These are phyloP conservation scores for Eretmocerus hayati DNA, from an alignment of 2,888 invertebrate genomes.

Conservation along the genomic window DNA sequence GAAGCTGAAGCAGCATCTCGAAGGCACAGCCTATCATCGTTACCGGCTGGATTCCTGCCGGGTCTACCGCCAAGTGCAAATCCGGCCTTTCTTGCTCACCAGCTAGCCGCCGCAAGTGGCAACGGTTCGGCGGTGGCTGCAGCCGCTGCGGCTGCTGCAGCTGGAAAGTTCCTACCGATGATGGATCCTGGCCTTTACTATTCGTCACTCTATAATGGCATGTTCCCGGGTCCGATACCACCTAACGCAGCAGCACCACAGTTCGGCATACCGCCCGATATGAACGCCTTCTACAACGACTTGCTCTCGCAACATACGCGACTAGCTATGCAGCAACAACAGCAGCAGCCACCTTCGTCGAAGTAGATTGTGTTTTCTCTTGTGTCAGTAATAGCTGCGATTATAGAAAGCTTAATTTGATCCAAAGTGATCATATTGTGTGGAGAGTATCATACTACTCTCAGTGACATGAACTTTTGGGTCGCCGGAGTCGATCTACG, in stretches of 20 bases:
- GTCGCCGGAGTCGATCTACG: too few species aligned
- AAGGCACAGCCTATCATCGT: slow-evolving; percentile 35
- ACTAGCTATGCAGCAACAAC: slow-evolving; percentile 41
- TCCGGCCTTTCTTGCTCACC: slow-evolving; percentile 37
- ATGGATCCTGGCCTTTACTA: slow-evolving; percentile 49
- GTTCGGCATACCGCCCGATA: slow-evolving; percentile 43
- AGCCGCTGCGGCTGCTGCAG: slow-evolving; percentile 26
- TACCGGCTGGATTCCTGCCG: slow-evolving; percentile 37
- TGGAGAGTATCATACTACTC: too few species aligned
- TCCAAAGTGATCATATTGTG: too few species aligned
- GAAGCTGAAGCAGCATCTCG: slow-evolving; percentile 19
- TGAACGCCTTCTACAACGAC: slow-evolving; percentile 51
- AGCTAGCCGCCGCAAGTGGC: slow-evolving; percentile 30
- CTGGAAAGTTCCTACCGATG: slow-evolving; percentile 45
- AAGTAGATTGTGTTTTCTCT: slow-evolving; percentile 24
- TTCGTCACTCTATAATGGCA: slow-evolving; percentile 47
- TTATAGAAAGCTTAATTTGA: too few species aligned
- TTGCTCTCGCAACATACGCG: slow-evolving; percentile 44
- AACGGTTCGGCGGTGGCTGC: neutral
- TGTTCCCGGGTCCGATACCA: slow-evolving; percentile 37
- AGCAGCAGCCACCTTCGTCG: slow-evolving; percentile 30
- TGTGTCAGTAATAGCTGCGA: too few species aligned
- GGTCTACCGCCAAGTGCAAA: slow-evolving; percentile 30
- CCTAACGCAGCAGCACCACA: slow-evolving; percentile 28
- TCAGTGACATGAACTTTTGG: too few species aligned